Conservation (phyloP, 1,140 invertebrate species). For the Platyscapa corneri region DNA sequence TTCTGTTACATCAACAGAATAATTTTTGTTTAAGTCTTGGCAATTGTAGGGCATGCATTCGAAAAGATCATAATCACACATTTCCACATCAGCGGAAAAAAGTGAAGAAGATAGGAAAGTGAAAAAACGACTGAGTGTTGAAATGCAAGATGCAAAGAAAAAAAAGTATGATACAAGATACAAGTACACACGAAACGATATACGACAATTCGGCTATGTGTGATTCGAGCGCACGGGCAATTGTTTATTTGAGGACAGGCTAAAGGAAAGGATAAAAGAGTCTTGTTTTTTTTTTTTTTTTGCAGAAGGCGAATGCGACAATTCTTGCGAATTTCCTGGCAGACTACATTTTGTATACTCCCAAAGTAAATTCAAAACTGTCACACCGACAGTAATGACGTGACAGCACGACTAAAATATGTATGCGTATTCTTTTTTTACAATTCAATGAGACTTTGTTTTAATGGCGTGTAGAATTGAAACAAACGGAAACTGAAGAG, state of each 20-base stretch:
- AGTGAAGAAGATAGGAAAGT: background rate
- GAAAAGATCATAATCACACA: constrained; percentile 24
- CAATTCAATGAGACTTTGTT: constrained; percentile 8
- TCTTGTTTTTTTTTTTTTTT: constrained; percentile 20
- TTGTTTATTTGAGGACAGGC: constrained; percentile 38
- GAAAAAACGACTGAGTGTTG: background rate
- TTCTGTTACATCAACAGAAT: background rate
- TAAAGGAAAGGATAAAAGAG: background rate
- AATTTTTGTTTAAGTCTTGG: background rate
- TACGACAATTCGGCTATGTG: constrained; percentile 15
- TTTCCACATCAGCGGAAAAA: constrained; percentile 1
- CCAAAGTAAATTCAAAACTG: constrained; percentile 36
- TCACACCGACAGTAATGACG: background rate
- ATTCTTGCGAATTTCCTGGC: background rate
- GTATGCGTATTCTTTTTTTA: background rate
- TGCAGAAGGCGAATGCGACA: background rate
- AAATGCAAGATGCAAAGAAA: constrained; percentile 1
- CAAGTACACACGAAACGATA: background rate
- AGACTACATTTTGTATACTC: background rate
- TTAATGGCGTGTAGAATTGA: background rate
- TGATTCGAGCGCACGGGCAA: constrained; percentile 8
- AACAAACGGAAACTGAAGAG: background rate
- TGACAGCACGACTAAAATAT: background rate
- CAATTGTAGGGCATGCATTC: background rate
- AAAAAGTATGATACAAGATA: background rate